Conservation (phyloP, 2,113 vertebrate species). For the Dasyornis broadbenti region DNA sequence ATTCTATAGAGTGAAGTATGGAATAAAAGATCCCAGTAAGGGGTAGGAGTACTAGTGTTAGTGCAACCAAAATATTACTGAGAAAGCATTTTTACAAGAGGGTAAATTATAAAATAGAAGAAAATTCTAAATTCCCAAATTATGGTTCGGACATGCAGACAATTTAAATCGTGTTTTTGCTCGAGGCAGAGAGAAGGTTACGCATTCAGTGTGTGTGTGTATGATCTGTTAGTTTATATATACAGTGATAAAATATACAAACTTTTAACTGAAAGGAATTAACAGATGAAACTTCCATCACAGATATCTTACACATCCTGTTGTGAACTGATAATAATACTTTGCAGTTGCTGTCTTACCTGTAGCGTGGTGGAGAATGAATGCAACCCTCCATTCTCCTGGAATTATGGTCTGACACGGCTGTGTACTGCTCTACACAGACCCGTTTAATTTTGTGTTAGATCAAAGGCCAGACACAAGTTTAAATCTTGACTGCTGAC, state of each 20-base stretch:
- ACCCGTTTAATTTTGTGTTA: not conserved
- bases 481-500: not conserved
- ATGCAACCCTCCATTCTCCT: not conserved
- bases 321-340: not conserved
- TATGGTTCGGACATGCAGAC: not conserved
- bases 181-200: not conserved
- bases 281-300: not conserved
- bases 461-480: not conserved
- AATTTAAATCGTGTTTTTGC: not conserved
- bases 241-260: not conserved
- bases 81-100: not conserved
- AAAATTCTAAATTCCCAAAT: not conserved
- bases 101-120: not conserved
- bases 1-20: not conserved
- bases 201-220: not conserved
- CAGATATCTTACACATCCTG: not conserved
- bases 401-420: not conserved
- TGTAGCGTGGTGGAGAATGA: not conserved
- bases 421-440: not conserved
- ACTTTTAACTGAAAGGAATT: not conserved
- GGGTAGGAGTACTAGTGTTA: not conserved
- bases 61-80: not conserved
- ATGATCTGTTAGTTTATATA: not conserved
- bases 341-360: not conserved
- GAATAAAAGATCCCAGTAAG: not conserved